Evolutionary conservation across 2,888 invertebrate genomes (phyloP).

Genomic region (Stictocephala bisonia): DNA sequence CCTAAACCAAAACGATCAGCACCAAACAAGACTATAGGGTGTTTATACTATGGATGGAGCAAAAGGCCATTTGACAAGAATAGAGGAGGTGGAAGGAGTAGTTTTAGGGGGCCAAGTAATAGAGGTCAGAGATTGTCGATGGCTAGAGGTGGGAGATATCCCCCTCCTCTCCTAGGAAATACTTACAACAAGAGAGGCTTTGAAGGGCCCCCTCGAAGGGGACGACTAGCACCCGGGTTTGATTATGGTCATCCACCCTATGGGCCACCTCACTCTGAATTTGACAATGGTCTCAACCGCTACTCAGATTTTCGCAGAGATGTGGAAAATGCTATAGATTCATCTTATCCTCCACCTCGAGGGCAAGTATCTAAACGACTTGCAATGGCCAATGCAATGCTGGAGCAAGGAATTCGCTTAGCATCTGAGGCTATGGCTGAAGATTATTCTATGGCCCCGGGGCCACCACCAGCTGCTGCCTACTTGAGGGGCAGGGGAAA

Average conservation of each 20-base stretch:
- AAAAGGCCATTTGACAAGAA: conserved; percentile 39
- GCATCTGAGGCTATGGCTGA: conserved; percentile 24
- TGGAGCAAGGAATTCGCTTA: conserved; percentile 22
- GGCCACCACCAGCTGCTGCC: not conserved
- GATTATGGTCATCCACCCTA: not conserved
- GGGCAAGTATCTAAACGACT: conserved; percentile 8
- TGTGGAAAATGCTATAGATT: conserved; percentile 58
- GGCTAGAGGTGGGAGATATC: not conserved
- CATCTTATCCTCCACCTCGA: conserved; percentile 47
- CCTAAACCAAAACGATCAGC: conserved; percentile 50
- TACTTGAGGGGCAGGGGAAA: too few species aligned
- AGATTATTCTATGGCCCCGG: not conserved
- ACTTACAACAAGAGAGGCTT: conserved; percentile 13
- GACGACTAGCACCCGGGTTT: not conserved
- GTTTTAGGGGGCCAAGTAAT: conserved; percentile 28
- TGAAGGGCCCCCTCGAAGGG: not conserved
- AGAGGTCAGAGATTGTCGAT: too few species aligned
- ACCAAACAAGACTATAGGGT: conserved; percentile 14
- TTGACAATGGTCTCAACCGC: conserved; percentile 25
- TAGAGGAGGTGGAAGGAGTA: conserved; percentile 30
- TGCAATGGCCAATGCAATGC: conserved; percentile 38
- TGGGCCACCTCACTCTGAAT: not conserved
- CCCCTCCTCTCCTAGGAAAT: conserved; percentile 6
- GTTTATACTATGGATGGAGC: conserved; percentile 22
- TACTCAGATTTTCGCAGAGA: conserved; percentile 57